Base-by-base conservation (phyloP, 2,888 invertebrate species). In the Zele albiditarsus region DNA sequence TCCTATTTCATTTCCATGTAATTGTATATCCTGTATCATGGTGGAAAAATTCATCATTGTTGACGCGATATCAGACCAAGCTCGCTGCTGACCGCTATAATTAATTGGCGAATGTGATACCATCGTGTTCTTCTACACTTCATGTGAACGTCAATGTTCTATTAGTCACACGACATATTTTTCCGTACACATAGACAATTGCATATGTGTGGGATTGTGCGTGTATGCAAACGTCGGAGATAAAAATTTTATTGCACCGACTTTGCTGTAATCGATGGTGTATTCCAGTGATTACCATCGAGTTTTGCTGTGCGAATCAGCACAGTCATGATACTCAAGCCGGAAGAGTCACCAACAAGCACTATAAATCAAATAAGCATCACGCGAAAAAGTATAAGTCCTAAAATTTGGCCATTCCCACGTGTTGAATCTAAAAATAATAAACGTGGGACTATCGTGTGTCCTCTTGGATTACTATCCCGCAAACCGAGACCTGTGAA, bases 371-470 rank as follows among this genome's bases (percentile, higher is more conserved):
- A 38, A 25, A 70, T 27, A 8, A 46, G n/a, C 31, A 76, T 74
- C 25, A 57, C 53, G 31, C 71, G n/a, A 46, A 76, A 75, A 14
- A 62, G 69, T 33, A 38, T 67, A 0, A 69, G 20, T 53, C 72
- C 67, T 25, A 81, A 80, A 62, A 65, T 79, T 31, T 81, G 81
- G 81, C 80, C 82, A 8, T 38, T 78, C 16, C 53, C 76, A 25
- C 60, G 49, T 8, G 60, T 28, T 38, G 38, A 65, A 16, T 68
- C 73, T 23, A 75, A 12, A 60, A 76, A 66, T 78, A 69, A 73
- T n/a, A 53, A 31, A 60, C 28, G 42, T 10, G 76, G 70, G 12
- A n/a, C 10, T 16, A 46, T 70, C 12, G 27, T 65, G 3, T 0
- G 42, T 31, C 28, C 57, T 25, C 16, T 65, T n/a, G 42, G 58